These are phyloP conservation scores for Scatophagus argus DNA, from an alignment of 2,113 vertebrate genomes.

Conservation along the genomic window DNA sequence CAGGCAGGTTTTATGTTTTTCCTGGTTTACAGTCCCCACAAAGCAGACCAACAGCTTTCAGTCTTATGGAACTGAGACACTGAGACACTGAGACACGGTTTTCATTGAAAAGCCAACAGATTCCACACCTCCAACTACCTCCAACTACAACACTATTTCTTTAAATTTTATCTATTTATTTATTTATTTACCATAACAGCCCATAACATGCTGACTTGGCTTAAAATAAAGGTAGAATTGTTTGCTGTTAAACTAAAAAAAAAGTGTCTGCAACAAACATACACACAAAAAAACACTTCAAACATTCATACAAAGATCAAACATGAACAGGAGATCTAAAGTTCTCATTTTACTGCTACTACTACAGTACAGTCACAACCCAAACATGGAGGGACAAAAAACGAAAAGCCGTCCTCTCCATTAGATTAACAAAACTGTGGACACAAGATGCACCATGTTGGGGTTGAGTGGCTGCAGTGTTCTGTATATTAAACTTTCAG, in stretches of 20 bases:
- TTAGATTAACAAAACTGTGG: background rate
- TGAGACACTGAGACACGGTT: too few relatives aligned
- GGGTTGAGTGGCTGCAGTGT: background rate
- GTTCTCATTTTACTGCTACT: background rate
- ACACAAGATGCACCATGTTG: background rate
- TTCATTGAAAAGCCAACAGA: background rate
- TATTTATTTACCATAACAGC: background rate
- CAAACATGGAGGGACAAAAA: background rate
- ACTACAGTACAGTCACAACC: background rate
- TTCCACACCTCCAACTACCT: background rate
- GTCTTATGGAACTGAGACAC: background rate
- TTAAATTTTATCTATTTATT: too few relatives aligned
- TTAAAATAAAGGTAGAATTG: background rate
- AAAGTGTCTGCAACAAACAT: background rate
- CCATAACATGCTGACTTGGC: too few relatives aligned
- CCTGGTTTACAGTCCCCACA: background rate
- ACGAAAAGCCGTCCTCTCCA: background rate
- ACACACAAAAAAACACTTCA: background rate
- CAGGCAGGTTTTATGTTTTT: background rate
- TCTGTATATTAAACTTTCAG: background rate
- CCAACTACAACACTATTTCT: too few relatives aligned
- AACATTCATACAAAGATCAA: background rate
- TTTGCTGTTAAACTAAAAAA: background rate
- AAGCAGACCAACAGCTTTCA: background rate
- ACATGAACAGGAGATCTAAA: background rate